These are phyloP conservation scores for Dynastes tityus DNA, from an alignment of 2,888 invertebrate species.

Conservation along the genomic window DNA sequence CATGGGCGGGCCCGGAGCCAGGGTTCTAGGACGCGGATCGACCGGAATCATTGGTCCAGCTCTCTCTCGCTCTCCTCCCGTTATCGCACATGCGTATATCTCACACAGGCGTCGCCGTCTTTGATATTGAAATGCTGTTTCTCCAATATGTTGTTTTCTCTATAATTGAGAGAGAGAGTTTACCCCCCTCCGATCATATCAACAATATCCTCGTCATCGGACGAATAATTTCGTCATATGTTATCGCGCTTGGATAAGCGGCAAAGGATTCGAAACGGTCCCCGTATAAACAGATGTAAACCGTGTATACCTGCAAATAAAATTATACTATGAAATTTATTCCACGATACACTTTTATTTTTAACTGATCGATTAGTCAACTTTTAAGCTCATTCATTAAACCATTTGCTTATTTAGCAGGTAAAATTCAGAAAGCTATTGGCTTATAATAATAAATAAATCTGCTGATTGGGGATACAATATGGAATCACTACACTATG, in stretches of 20 bases:
- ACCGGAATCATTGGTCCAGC: slow-evolving; percentile 68
- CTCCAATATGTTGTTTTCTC: slow-evolving; percentile 65
- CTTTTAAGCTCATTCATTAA: too few relatives aligned
- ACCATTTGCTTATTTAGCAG: too few relatives aligned
- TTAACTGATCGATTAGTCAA: too few relatives aligned
- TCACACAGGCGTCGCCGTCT: slow-evolving; percentile 60
- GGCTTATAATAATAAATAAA: slow-evolving; percentile 16
- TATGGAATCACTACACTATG: too few relatives aligned
- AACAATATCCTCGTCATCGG: slow-evolving; percentile 36
- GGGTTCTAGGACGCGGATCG: slow-evolving; percentile 69
- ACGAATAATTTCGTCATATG: slow-evolving; percentile 43
- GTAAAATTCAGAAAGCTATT: neutral
- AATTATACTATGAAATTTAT: too few relatives aligned
- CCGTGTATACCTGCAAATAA: neutral
- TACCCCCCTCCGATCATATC: slow-evolving; percentile 34
- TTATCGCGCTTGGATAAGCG: slow-evolving; percentile 38
- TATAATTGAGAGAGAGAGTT: slow-evolving; percentile 63
- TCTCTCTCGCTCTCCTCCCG: slow-evolving; percentile 61
- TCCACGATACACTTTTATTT: too few relatives aligned
- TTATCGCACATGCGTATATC: slow-evolving; percentile 61
- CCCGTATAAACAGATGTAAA: slow-evolving; percentile 15
- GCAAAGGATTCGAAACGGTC: slow-evolving; percentile 34
- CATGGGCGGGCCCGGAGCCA: slow-evolving; percentile 67
- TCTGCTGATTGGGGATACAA: too few relatives aligned
- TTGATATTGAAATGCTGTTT: slow-evolving; percentile 67